Percentiles rank a stretch among this genome's conserved stretches.
Conservation (phyloP, 2,797 vertebrate genomes). For the Carapus acus region DNA sequence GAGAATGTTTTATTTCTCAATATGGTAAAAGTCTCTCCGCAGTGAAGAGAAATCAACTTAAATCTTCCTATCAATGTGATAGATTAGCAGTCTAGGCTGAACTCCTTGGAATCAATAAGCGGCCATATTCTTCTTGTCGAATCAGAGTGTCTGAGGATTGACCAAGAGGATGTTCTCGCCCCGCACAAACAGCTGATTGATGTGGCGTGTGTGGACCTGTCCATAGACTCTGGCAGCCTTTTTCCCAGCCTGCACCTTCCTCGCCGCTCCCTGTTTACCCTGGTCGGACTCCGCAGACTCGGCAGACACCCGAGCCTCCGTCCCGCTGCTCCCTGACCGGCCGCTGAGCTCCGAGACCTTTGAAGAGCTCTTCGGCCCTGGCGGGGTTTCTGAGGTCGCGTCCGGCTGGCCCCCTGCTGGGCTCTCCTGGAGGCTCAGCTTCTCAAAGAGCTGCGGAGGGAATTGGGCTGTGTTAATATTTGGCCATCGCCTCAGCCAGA, state of each 20-base stretch:
- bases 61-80: slow-evolving; percentile 72
- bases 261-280: slow-evolving; percentile 1
- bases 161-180: slow-evolving; percentile 93
- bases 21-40: too few relatives aligned
- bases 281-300: slow-evolving; percentile 1
- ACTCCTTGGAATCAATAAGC: slow-evolving; percentile 36
- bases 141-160: slow-evolving; percentile 81
- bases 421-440: slow-evolving; percentile 82
- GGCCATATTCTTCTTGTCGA: too few relatives aligned
- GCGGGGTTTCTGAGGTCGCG: slow-evolving; percentile 44
- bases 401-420: slow-evolving; percentile 56
- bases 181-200: slow-evolving; percentile 95
- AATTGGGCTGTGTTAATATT: not conserved
- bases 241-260: slow-evolving; percentile 22
- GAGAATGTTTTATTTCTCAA: slow-evolving; percentile 46
- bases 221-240: slow-evolving; percentile 74
- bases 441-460: slow-evolving; percentile 83
- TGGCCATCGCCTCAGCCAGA: not conserved
- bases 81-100: slow-evolving; percentile 30
- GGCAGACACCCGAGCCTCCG: slow-evolving; percentile 5
- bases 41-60: slow-evolving; percentile 26
- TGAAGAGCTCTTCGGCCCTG: slow-evolving; percentile 6
- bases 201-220: slow-evolving; percentile 85
- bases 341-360: not conserved
- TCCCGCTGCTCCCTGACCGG: not conserved